Base-by-base conservation (phyloP, 2,797 vertebrate genomes). In the Mionectes olivaceus region DNA sequence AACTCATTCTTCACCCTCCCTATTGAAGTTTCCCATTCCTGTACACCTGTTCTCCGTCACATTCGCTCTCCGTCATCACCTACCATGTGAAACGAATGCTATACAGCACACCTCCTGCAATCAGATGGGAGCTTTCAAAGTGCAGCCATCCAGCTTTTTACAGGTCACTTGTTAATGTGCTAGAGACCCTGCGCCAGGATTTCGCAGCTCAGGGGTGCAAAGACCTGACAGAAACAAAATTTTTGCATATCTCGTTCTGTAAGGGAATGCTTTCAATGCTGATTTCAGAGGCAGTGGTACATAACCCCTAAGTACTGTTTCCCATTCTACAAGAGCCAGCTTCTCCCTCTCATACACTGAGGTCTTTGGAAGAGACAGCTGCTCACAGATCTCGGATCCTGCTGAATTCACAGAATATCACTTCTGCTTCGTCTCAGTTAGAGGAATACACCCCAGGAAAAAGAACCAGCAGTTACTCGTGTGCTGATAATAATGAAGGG, bases 81-180 rank as follows among this genome's bases (percentile, higher is more conserved):
- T 33, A 3, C 44, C 47, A 27, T 3, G 0, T 33, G 35, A 41
- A 60, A 89, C 49, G 24, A 84, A 49, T 18, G 9, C 11, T 19
- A 2, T 0, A 1, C 3, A 19, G 32, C 1, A 5, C 13, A 50
- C 12, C 32, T 57, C n/a, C 64, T 55, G 75, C 37, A 61, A 1
- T 33, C 64, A 53, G 33, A 71, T 6, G 37, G 57, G 44, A 92
- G 13, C 25, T 77, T 64, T 50, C 77, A 39, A 7, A 9, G 10
- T 5, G 9, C 14, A 84, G 43, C 18, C 77, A 76, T 25, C n/a
- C n/a, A 73, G 59, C 6, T 73, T 80, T 89, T 27, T 68, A 35
- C 46, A 60, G 59, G 60, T 64, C 59, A 41, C 30, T 28, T 33
- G 32, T 35, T 77, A 70, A 76, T 0, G 4, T 18, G 27, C 43